Conservation (phyloP, 2,888 invertebrate species). For the Ormyrus thymus region DNA sequence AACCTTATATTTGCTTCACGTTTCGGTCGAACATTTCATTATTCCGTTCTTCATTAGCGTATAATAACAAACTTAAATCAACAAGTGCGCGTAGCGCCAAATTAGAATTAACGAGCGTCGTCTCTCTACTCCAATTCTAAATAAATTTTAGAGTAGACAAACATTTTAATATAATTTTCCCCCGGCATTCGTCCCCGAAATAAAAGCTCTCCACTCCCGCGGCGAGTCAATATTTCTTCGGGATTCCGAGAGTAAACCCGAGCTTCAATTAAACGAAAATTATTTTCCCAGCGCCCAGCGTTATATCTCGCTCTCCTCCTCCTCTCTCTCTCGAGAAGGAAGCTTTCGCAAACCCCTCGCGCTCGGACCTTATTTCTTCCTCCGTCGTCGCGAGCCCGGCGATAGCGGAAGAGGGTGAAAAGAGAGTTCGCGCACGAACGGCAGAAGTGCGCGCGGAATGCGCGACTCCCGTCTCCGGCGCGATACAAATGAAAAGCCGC, state of each 20-base stretch:
- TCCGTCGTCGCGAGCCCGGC: neutral
- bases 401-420: constrained; percentile 6
- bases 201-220: neutral
- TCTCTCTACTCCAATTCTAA: too few relatives aligned
- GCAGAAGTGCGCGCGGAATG: constrained; percentile 32
- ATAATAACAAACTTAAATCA: too few relatives aligned
- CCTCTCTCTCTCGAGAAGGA: neutral
- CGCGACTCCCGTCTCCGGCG: constrained; percentile 1
- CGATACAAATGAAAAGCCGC: constrained; percentile 40
- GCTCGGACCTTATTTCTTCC: constrained; percentile 31
- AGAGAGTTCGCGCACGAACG: constrained; percentile 19
- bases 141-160: too few relatives aligned
- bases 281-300: too few relatives aligned
- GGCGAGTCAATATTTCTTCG: neutral
- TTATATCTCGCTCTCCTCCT: too few relatives aligned
- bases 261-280: too few relatives aligned
- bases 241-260: too few relatives aligned
- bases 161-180: neutral
- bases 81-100: too few relatives aligned
- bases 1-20: too few relatives aligned
- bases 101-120: too few relatives aligned
- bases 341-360: neutral
- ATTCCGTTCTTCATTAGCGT: too few relatives aligned
- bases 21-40: too few relatives aligned
- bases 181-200: neutral